Conservation (phyloP, 2,888 invertebrate genomes). For the Nymphalis polychloros region DNA sequence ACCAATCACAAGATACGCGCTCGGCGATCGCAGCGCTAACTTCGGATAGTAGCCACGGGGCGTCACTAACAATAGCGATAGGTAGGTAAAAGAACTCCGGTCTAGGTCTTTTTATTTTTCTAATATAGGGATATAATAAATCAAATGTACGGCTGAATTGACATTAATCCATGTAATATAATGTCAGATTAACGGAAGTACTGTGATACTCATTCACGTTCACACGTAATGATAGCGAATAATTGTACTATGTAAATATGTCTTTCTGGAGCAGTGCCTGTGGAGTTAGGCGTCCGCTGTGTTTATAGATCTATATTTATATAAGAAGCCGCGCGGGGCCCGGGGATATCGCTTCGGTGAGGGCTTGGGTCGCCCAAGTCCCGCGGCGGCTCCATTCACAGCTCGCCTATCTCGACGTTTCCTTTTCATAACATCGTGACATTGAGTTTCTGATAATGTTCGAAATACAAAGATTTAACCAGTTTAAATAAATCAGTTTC, state of each 20-base stretch:
- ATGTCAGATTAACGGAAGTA: conserved; percentile 62
- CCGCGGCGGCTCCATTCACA: conserved; percentile 54
- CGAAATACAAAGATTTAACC: conserved; percentile 61
- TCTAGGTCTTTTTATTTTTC: conserved; percentile 64
- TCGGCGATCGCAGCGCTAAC: conserved; percentile 17
- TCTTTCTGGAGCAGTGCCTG: conserved; percentile 37
- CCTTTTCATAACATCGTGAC: conserved; percentile 46
- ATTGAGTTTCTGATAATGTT: conserved; percentile 59
- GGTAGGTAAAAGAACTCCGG: conserved; percentile 56
- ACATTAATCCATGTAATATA: conserved; percentile 37
- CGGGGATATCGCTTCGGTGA: conserved; percentile 51
- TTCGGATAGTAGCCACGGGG: conserved; percentile 15
- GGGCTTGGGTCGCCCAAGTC: background rate
- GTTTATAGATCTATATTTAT: conserved; percentile 32
- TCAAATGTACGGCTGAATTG: conserved; percentile 34
- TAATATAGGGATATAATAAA: conserved; percentile 52
- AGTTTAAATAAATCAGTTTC: conserved; percentile 60
- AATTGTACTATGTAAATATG: conserved; percentile 43
- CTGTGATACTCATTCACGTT: conserved; percentile 76
- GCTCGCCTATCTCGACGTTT: conserved; percentile 47
- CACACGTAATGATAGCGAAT: conserved; percentile 54
- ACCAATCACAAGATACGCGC: conserved; percentile 7
- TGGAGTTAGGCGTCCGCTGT: conserved; percentile 16
- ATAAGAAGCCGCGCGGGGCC: conserved; percentile 11
- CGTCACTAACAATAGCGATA: conserved; percentile 51